phyloP scores from a whole-genome alignment of 2,888 invertebrate genomes.

The Matsumyia berberina region DNA sequence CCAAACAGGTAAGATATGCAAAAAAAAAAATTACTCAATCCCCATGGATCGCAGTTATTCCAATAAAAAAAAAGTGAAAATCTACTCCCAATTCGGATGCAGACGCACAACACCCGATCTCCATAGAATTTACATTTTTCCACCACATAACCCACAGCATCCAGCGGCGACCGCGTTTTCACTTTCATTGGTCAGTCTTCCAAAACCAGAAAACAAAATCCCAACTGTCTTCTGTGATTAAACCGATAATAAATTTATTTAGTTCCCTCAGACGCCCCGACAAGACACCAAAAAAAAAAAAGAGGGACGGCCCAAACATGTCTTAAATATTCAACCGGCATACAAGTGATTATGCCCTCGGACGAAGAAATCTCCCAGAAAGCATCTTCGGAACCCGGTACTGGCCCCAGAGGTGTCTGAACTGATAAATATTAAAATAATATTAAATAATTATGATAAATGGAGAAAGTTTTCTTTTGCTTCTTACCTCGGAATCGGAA shows the following conservation, averaged over 20 bases:
- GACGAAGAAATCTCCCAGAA: constrained; percentile 40
- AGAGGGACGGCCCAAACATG: constrained; percentile 2
- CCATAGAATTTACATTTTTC: constrained; percentile 58
- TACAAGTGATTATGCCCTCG: constrained; percentile 53
- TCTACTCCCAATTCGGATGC: constrained; percentile 39
- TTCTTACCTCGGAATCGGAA: constrained; percentile 55
- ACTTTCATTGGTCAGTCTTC: constrained; percentile 53
- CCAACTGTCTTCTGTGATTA: constrained; percentile 46
- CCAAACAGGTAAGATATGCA: constrained; percentile 42
- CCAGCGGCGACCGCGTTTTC: constrained; percentile 40
- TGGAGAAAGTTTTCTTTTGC: constrained; percentile 66
- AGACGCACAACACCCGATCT: constrained; percentile 20
- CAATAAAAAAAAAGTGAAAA: constrained; percentile 63
- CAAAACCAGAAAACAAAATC: constrained; percentile 24
- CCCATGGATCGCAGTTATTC: constrained; percentile 11
- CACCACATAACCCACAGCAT: constrained; percentile 42
- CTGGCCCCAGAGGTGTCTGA: constrained; percentile 59
- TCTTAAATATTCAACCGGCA: constrained; percentile 43
- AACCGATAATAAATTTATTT: constrained; percentile 50
- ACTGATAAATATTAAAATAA: constrained; percentile 73
- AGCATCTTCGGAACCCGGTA: constrained; percentile 43
- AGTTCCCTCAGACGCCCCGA: constrained; percentile 24
- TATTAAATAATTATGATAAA: constrained; percentile 75
- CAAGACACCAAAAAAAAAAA: background rate
- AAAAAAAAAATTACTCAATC: constrained; percentile 50